phyloP scores from a whole-genome alignment of 2,797 vertebrate species.

The Sebastes minor region DNA sequence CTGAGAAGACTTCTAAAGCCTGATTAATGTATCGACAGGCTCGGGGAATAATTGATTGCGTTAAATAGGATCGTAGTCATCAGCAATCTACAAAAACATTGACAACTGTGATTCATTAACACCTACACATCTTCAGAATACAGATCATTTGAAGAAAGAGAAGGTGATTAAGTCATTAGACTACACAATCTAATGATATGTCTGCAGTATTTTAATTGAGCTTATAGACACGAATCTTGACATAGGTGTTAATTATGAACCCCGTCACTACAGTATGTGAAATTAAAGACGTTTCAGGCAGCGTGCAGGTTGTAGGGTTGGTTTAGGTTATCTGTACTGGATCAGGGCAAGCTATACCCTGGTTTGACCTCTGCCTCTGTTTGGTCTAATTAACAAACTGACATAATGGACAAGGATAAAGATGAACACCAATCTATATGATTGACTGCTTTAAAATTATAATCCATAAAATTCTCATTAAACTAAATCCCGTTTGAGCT shows the following conservation, averaged over 20 bases:
- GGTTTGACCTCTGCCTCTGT: not conserved
- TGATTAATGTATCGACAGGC: conserved; percentile 64
- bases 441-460: not conserved
- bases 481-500: not conserved
- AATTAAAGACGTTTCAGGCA: not conserved
- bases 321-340: not conserved
- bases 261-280: not conserved
- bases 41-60: conserved; percentile 41
- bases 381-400: conserved; percentile 8
- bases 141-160: conserved; percentile 16
- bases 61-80: conserved; percentile 50
- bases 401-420: not conserved
- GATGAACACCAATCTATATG: not conserved
- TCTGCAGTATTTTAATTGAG: not conserved
- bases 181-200: not conserved
- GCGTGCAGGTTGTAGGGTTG: too few relatives aligned
- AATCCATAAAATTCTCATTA: not conserved
- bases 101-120: conserved; percentile 48
- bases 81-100: conserved; percentile 42
- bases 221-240: conserved; percentile 13
- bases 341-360: not conserved
- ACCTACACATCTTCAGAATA: conserved; percentile 10
- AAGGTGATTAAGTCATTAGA: not conserved
- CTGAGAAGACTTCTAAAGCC: conserved; percentile 50
- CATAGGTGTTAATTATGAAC: conserved; percentile 20